phyloP scores from a whole-genome alignment of 2,888 invertebrate species.

The Pseudococcus viburni region DNA sequence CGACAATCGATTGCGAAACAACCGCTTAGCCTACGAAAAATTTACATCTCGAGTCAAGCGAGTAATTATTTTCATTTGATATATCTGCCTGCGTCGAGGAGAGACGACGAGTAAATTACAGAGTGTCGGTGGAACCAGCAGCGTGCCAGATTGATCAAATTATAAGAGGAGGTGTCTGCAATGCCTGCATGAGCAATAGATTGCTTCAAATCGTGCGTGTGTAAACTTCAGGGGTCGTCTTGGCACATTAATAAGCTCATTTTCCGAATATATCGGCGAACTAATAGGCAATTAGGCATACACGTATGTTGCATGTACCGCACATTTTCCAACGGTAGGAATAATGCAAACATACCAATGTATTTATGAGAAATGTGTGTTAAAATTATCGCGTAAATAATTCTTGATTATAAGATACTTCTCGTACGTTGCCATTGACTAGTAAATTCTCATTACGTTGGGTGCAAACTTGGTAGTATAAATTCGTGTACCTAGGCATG shows the following conservation, averaged over 20 bases:
- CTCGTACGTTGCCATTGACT: background rate
- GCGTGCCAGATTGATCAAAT: constrained; percentile 33
- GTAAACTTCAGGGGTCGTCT: background rate
- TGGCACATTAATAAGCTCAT: background rate
- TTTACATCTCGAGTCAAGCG: background rate
- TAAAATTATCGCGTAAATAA: constrained; percentile 4
- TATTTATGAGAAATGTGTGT: background rate
- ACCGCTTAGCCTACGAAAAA: constrained; percentile 16
- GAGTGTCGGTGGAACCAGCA: no score
- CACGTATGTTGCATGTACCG: background rate
- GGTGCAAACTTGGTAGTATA: background rate
- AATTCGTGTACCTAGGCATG: no score
- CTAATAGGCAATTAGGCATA: background rate
- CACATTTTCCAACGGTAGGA: background rate
- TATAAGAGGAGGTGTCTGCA: no score
- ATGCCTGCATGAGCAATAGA: no score
- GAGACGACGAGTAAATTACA: constrained; percentile 24
- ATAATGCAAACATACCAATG: background rate
- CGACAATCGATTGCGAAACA: constrained; percentile 28
- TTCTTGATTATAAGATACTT: constrained; percentile 34
- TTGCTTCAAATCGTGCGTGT: background rate
- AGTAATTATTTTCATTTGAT: constrained; percentile 21
- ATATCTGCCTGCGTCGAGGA: no score
- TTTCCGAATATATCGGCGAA: background rate
- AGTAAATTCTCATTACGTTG: constrained; percentile 33